A percentile compares a stretch with the other conserved stretches of the same genome.
Conservation (phyloP, 2,888 invertebrate genomes). For the Dioctria rufipes region DNA sequence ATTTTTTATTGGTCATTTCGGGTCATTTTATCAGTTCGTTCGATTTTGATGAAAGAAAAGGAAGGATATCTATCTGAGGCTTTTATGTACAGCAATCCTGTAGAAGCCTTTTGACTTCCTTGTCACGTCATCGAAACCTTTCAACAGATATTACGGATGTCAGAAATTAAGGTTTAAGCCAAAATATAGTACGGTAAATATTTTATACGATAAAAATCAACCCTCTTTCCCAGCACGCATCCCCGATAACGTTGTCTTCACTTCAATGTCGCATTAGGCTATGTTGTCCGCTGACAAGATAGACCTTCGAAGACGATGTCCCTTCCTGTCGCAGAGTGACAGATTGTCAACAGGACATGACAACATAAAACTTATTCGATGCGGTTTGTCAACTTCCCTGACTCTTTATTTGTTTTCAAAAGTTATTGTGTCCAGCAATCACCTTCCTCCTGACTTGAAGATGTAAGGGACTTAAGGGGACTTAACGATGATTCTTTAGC, state of each 20-base stretch:
- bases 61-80: slow-evolving; percentile 26
- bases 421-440: slow-evolving; percentile 32
- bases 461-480: slow-evolving; percentile 31
- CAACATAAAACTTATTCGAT: slow-evolving; percentile 56
- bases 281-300: background rate
- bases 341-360: slow-evolving; percentile 60
- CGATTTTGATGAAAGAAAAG: slow-evolving; percentile 28
- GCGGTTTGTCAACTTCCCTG: slow-evolving; percentile 55
- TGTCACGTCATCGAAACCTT: slow-evolving; percentile 50
- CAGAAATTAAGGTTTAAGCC: slow-evolving; percentile 50
- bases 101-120: slow-evolving; percentile 39
- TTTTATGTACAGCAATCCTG: background rate
- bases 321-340: slow-evolving; percentile 54
- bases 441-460: slow-evolving; percentile 32
- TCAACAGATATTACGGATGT: slow-evolving; percentile 20
- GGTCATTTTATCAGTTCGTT: slow-evolving; percentile 23
- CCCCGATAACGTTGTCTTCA: slow-evolving; percentile 1
- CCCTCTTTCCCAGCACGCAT: slow-evolving; percentile 34
- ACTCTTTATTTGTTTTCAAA: slow-evolving; percentile 56
- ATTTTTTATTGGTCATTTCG: slow-evolving; percentile 45
- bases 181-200: slow-evolving; percentile 52
- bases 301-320: slow-evolving; percentile 15
- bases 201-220: slow-evolving; percentile 51
- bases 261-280: slow-evolving; percentile 38
- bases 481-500: slow-evolving; percentile 39